Conservation (phyloP, 1,140 invertebrate genomes). For the Cephus cinctus region DNA sequence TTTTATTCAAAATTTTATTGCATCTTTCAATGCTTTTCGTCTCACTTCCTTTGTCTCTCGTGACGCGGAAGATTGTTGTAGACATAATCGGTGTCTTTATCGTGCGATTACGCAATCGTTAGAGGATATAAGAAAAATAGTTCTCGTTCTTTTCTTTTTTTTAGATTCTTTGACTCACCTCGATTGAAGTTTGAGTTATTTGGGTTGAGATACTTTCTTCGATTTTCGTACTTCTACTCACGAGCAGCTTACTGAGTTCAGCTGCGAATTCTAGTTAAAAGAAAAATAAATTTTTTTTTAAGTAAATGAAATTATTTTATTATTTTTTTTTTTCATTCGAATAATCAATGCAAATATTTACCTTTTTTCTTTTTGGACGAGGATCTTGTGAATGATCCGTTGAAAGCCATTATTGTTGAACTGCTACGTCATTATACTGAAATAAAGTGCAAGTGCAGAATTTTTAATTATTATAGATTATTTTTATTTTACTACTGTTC, state of each 20-base stretch:
- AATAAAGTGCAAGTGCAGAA: constrained; percentile 22
- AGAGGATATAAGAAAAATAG: too few relatives aligned
- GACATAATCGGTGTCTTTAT: too few relatives aligned
- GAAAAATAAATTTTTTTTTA: too few relatives aligned
- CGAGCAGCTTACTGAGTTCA: constrained; percentile 8
- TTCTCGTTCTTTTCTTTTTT: too few relatives aligned
- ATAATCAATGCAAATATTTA: constrained; percentile 15
- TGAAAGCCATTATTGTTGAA: constrained; percentile 39
- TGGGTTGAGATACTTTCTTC: constrained; percentile 13
- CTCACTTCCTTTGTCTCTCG: too few relatives aligned
- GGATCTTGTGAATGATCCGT: constrained; percentile 25
- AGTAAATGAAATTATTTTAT: not conserved
- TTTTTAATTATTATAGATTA: too few relatives aligned
- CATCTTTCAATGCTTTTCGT: too few relatives aligned
- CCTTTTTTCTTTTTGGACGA: constrained; percentile 42
- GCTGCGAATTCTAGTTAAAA: constrained; percentile 1
- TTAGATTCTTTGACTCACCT: too few relatives aligned
- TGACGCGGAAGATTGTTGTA: too few relatives aligned
- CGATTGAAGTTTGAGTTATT: constrained; percentile 12
- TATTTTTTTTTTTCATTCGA: not conserved
- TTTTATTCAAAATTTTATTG: too few relatives aligned
- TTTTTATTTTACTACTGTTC: too few relatives aligned
- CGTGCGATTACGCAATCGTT: too few relatives aligned
- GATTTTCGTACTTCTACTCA: constrained; percentile 17
- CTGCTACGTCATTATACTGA: constrained; percentile 44